Evolutionary conservation across 2,797 vertebrate genomes (phyloP).

Genomic region (Xerus rutilus): DNA sequence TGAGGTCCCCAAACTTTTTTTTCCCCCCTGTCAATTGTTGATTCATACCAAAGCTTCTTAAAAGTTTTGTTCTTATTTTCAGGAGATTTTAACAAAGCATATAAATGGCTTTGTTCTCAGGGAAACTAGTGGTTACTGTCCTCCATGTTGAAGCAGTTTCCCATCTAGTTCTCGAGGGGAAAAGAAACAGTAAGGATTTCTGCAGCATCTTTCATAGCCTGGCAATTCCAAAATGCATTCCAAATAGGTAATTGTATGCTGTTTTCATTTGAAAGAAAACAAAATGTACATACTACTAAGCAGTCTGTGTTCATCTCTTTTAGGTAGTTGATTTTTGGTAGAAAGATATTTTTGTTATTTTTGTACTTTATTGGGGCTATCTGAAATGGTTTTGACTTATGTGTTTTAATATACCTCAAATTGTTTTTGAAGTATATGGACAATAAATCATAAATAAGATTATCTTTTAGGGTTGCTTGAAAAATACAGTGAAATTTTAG

Average conservation of each 20-base stretch:
- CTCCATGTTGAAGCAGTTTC: background rate
- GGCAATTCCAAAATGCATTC: constrained; percentile 1
- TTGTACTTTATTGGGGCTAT: constrained; percentile 38
- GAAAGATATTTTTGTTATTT: background rate
- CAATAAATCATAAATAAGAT: constrained; percentile 6
- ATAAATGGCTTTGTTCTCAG: constrained; percentile 46
- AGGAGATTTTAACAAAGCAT: constrained; percentile 38
- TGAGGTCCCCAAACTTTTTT: background rate
- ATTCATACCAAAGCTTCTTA: constrained; percentile 20
- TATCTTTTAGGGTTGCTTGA: constrained; percentile 35
- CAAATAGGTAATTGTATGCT: background rate
- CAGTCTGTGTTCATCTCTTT: background rate
- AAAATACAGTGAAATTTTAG: constrained; percentile 9
- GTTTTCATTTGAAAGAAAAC: constrained; percentile 19
- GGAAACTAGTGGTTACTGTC: background rate
- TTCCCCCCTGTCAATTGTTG: background rate
- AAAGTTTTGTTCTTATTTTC: constrained; percentile 36
- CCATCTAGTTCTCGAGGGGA: background rate
- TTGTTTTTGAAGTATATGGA: constrained; percentile 57
- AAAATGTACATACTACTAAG: constrained; percentile 7
- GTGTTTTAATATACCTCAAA: constrained; percentile 1
- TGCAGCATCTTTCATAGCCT: background rate
- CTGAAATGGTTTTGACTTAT: background rate
- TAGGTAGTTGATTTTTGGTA: background rate
- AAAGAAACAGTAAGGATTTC: constrained; percentile 31